Evolutionary conservation across 2,797 vertebrate genomes (phyloP).

Genomic region (Pelodytes ibericus): DNA sequence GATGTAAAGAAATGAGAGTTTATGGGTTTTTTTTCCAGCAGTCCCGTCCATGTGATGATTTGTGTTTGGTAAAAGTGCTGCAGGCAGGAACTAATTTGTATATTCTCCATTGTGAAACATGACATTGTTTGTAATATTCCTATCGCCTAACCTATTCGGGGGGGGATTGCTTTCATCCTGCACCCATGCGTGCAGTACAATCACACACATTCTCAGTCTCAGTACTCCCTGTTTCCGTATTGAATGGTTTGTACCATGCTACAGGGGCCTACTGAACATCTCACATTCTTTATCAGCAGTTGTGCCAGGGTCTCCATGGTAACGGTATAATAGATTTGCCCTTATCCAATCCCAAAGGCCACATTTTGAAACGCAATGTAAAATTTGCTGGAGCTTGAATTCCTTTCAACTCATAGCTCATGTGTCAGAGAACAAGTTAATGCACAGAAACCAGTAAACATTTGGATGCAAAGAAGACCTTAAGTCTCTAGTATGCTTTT

Average conservation of each 20-base stretch:
- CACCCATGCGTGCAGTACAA: constrained; percentile 45
- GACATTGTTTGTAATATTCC: constrained; percentile 67
- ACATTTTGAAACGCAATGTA: constrained; percentile 70
- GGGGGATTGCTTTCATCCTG: constrained; percentile 25
- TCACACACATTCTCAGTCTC: constrained; percentile 28
- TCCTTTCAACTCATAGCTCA: constrained; percentile 79
- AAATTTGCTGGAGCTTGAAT: constrained; percentile 76
- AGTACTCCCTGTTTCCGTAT: constrained; percentile 50
- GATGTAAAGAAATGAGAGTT: background rate
- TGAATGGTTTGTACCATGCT: constrained; percentile 71
- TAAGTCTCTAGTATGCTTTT: constrained; percentile 49
- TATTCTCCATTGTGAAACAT: constrained; percentile 63
- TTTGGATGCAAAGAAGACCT: constrained; percentile 68
- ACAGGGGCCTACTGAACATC: constrained; percentile 65
- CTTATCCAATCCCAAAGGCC: constrained; percentile 82
- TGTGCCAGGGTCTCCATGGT: constrained; percentile 79
- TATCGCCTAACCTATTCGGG: constrained; percentile 50
- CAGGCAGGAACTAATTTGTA: constrained; percentile 63
- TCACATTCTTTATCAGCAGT: constrained; percentile 70
- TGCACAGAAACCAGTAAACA: constrained; percentile 67
- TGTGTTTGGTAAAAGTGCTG: constrained; percentile 55
- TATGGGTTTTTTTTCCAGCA: constrained; percentile 56
- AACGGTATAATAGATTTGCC: constrained; percentile 82
- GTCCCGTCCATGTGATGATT: constrained; percentile 53
- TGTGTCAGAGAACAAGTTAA: constrained; percentile 78